Conservation (phyloP, 2,888 invertebrate genomes). For the Sympetrum striolatum region DNA sequence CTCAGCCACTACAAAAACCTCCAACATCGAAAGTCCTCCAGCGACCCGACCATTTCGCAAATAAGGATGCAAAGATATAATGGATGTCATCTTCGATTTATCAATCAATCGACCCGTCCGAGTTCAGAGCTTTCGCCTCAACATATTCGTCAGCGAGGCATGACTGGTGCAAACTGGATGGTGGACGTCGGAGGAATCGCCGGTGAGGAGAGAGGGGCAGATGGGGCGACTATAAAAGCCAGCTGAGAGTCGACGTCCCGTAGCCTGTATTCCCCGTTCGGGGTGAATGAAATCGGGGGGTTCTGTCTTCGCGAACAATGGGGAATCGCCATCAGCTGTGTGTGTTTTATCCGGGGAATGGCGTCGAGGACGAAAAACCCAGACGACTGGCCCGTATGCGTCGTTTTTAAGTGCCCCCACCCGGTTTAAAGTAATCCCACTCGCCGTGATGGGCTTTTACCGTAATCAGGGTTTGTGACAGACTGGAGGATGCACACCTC, state of each 20-base stretch:
- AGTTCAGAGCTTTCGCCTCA: not conserved
- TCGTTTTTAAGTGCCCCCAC: not conserved
- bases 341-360: not conserved
- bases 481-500: not conserved
- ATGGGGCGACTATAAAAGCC: not conserved
- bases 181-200: too few relatives aligned
- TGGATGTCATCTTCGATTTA: not conserved
- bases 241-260: not conserved
- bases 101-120: too few relatives aligned
- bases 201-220: not conserved
- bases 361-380: not conserved
- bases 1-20: too few relatives aligned
- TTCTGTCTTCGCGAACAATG: not conserved
- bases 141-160: not conserved
- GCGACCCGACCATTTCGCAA: too few relatives aligned
- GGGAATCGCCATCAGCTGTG: conserved; percentile 11
- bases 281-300: conserved; percentile 1
- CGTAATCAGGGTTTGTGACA: not conserved
- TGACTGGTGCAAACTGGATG: too few relatives aligned
- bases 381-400: not conserved
- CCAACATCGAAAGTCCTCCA: too few relatives aligned
- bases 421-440: not conserved
- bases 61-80: too few relatives aligned
- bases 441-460: not conserved
- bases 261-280: not conserved